A percentile compares a stretch with the other conserved stretches of the same genome.
Evolutionary conservation across 2,888 invertebrate genomes (phyloP).

Genomic region (Rhodophaea formosa): DNA sequence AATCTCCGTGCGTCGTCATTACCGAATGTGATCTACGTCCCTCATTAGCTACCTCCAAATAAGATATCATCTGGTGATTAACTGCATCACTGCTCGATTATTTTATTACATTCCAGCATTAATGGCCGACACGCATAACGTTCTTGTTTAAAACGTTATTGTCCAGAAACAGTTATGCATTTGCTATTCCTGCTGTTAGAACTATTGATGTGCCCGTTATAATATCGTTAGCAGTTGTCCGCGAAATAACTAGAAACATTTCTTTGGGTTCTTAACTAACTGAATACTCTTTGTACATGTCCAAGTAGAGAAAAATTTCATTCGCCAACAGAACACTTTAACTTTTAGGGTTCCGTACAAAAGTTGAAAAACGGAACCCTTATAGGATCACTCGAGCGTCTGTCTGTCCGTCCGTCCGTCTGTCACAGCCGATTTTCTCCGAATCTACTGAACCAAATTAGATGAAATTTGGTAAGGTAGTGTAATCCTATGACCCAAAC

Average conservation of each 20-base stretch:
- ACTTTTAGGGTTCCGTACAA: too few species aligned
- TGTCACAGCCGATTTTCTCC: too few species aligned
- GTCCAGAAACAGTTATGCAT: constrained; percentile 42
- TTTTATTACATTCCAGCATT: constrained; percentile 72
- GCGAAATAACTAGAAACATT: constrained; percentile 40
- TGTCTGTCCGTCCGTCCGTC: too few species aligned
- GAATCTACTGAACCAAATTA: too few species aligned
- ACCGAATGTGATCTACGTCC: constrained; percentile 73
- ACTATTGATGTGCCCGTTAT: constrained; percentile 38
- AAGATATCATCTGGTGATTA: constrained; percentile 74
- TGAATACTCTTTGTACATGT: too few species aligned
- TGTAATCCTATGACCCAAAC: too few species aligned
- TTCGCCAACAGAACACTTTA: too few species aligned
- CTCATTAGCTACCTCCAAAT: constrained; percentile 77
- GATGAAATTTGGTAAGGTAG: too few species aligned
- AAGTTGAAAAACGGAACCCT: too few species aligned
- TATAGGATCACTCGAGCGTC: too few species aligned
- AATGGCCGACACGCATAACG: constrained; percentile 61
- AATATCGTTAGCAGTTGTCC: constrained; percentile 45
- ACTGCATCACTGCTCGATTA: constrained; percentile 63
- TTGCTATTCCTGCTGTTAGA: constrained; percentile 34
- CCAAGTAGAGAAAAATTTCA: too few species aligned
- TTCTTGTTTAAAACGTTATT: constrained; percentile 50
- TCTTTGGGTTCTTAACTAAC: too few species aligned
- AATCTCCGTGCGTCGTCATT: constrained; percentile 71